A percentile compares a stretch with the other conserved stretches of the same genome.
phyloP scores from a whole-genome alignment of 2,113 vertebrate genomes.

The Tachycineta bicolor region DNA sequence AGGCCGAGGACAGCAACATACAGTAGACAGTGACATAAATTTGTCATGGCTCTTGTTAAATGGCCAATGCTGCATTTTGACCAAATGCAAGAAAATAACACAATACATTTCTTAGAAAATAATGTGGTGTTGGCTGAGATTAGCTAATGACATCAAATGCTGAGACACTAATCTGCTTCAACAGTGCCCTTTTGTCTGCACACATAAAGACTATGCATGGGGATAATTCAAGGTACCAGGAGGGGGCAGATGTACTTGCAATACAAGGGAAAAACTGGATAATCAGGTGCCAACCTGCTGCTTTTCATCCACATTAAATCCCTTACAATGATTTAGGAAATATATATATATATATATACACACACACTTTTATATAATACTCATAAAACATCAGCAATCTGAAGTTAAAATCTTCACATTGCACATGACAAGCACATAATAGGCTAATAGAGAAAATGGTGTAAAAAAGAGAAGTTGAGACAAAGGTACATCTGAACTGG shows the following conservation, averaged over 20 bases:
- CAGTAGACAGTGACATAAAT: background rate
- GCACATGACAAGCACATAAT: background rate
- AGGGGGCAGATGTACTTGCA: background rate
- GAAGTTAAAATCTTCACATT: background rate
- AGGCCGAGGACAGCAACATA: background rate
- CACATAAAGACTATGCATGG: background rate
- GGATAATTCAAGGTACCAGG: background rate
- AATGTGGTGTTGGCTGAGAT: background rate
- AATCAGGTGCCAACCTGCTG: background rate
- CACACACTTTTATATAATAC: background rate
- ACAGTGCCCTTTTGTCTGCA: background rate
- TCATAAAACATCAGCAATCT: background rate
- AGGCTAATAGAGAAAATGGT: background rate
- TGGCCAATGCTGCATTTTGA: constrained; percentile 2
- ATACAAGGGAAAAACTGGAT: background rate
- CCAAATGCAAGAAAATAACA: background rate
- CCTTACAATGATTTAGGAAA: background rate
- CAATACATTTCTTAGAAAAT: background rate
- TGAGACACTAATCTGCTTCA: background rate
- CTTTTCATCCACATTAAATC: background rate
- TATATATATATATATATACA: background rate
- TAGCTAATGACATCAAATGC: background rate
- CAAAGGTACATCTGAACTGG: background rate
- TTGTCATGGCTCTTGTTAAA: background rate
- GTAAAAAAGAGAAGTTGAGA: background rate